Evolutionary conservation across 2,113 vertebrate species (phyloP).

Genomic region (Pseudois nayaur): DNA sequence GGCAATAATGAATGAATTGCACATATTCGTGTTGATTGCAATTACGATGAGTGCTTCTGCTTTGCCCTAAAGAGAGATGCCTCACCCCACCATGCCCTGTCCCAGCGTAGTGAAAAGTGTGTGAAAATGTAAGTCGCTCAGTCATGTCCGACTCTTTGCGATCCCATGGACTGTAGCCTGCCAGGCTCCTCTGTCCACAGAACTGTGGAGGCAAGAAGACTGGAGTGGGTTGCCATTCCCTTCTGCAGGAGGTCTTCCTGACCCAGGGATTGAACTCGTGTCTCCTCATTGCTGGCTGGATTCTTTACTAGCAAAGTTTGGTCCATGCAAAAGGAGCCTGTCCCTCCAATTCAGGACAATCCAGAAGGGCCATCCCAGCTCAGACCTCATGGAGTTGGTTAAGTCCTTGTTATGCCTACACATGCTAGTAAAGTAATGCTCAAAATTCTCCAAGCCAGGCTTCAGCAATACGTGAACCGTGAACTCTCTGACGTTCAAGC

Average conservation of each 20-base stretch:
- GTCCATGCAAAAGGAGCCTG: not conserved
- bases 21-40: not conserved
- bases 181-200: not conserved
- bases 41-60: not conserved
- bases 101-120: not conserved
- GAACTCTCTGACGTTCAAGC: no score
- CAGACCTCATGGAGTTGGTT: not conserved
- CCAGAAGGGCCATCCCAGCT: not conserved
- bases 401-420: not conserved
- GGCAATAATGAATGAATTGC: not conserved
- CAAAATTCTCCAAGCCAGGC: no score
- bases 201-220: not conserved
- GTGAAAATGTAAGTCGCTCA: not conserved
- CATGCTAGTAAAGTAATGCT: no score
- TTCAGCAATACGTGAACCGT: no score
- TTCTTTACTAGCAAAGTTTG: not conserved
- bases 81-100: not conserved
- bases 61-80: not conserved
- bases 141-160: not conserved
- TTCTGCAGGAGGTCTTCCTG: not conserved
- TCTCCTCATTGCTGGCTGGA: not conserved
- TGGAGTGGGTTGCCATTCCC: not conserved
- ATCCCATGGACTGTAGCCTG: not conserved
- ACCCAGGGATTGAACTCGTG: accelerated
- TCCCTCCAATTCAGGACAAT: not conserved